Conservation (phyloP, 2,113 vertebrate genomes). For the Antechinus stuartii region DNA sequence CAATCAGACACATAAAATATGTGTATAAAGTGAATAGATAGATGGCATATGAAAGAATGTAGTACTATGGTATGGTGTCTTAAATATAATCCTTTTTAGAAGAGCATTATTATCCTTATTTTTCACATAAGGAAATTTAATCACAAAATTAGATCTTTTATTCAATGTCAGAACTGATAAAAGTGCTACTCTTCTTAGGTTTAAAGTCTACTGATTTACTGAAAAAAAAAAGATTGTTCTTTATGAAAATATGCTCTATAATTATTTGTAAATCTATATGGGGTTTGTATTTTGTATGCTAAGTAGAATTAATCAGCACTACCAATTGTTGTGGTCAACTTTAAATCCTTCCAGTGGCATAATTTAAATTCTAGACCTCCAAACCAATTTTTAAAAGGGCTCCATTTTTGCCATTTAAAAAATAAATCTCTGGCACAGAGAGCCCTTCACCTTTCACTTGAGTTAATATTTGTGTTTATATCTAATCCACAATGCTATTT, state of each 20-base stretch:
- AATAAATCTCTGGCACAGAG: constrained; percentile 2
- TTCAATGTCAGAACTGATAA: constrained; percentile 24
- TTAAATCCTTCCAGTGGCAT: constrained; percentile 6
- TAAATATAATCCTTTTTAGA: constrained; percentile 41
- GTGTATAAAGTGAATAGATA: no score
- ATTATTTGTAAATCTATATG: not conserved
- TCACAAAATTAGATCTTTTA: constrained; percentile 21
- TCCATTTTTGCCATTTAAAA: constrained; percentile 4
- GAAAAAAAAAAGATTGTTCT: constrained; percentile 10
- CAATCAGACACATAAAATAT: constrained; percentile 11
- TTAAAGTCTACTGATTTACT: not conserved
- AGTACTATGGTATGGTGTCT: constrained; percentile 1
- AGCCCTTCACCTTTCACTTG: constrained; percentile 18
- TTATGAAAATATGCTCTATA: constrained; percentile 21
- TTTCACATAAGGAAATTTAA: constrained; percentile 32
- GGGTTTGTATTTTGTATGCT: not conserved
- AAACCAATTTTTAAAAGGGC: not conserved
- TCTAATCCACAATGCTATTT: constrained; percentile 41
- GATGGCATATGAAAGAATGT: constrained; percentile 25
- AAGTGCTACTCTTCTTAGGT: constrained; percentile 29
- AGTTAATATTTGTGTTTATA: constrained; percentile 12
- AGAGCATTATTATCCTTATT: constrained; percentile 14
- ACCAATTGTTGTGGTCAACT: not conserved
- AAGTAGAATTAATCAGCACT: constrained; percentile 21
- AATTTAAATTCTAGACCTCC: constrained; percentile 19